Evolutionary conservation across 1,140 invertebrate genomes (phyloP).

Genomic region (Dufourea novaeangliae): DNA sequence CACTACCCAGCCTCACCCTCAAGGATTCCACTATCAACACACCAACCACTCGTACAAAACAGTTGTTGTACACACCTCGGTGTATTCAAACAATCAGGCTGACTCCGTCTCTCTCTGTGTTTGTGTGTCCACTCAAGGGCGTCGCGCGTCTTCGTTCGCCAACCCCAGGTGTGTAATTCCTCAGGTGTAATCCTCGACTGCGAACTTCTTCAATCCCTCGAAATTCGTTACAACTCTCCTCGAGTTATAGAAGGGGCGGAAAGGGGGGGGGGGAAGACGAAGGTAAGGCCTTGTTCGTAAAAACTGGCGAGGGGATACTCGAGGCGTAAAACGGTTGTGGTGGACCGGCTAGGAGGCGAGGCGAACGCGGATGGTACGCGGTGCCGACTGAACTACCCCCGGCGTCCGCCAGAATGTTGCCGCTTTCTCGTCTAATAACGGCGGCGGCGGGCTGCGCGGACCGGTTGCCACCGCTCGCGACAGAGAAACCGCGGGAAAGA

Average conservation of each 20-base stretch:
- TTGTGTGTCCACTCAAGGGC: neutral
- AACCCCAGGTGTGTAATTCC: neutral
- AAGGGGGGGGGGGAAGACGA: too few species aligned
- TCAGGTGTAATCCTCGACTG: too few species aligned
- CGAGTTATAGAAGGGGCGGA: too few species aligned
- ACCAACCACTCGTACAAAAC: too few species aligned
- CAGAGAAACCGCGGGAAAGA: constrained; percentile 14
- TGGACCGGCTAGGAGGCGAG: too few species aligned
- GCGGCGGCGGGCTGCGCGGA: constrained; percentile 33
- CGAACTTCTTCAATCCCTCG: too few species aligned
- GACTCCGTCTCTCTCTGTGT: neutral
- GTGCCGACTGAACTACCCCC: constrained; percentile 56
- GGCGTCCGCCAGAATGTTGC: constrained; percentile 53
- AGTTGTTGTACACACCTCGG: neutral
- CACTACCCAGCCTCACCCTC: too few species aligned
- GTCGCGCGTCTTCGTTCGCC: neutral
- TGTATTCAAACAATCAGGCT: neutral
- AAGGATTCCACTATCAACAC: too few species aligned
- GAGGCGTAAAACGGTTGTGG: too few species aligned
- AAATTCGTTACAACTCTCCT: too few species aligned
- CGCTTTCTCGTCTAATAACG: constrained; percentile 50
- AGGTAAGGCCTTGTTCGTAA: too few species aligned
- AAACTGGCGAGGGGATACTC: too few species aligned
- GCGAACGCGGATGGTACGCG: constrained; percentile 50
- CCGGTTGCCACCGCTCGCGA: constrained; percentile 41